phyloP scores from a whole-genome alignment of 2,797 vertebrate species.

The Luscinia luscinia region DNA sequence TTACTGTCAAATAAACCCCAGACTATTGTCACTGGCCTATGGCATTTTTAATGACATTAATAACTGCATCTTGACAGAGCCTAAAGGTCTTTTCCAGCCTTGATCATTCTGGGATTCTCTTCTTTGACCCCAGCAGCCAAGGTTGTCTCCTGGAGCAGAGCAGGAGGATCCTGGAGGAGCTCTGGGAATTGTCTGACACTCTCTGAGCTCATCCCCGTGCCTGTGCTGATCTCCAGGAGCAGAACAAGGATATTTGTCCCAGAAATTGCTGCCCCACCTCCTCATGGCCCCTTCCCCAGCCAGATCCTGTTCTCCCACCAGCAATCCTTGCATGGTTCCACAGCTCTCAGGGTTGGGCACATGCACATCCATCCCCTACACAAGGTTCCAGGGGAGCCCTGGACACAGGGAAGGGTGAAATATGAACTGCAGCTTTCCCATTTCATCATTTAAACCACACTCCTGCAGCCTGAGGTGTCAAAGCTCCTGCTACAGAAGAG shows the following conservation, averaged over 20 bases:
- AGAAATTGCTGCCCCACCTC: not conserved
- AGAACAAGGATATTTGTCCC: not conserved
- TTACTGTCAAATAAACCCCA: not conserved
- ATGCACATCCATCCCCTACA: not conserved
- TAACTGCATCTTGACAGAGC: not conserved
- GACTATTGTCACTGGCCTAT: rapidly evolving
- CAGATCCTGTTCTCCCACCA: not conserved
- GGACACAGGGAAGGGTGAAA: not conserved
- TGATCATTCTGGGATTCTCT: not conserved
- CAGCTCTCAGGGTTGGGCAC: not conserved
- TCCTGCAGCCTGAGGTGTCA: not conserved
- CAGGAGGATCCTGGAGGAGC: not conserved
- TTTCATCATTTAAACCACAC: not conserved
- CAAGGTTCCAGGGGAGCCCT: rapidly evolving
- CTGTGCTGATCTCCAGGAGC: not conserved
- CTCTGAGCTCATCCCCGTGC: not conserved
- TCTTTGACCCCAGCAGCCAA: not conserved
- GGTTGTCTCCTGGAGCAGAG: not conserved
- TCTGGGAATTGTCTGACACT: not conserved
- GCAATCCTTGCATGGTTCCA: not conserved
- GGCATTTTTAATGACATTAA: not conserved
- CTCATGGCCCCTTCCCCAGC: not conserved
- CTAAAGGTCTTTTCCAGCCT: not conserved
- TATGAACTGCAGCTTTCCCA: not conserved
- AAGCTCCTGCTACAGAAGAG: not conserved